These are phyloP conservation scores for Harpagifer antarcticus DNA, from an alignment of 2,797 vertebrate species.

Conservation along the genomic window DNA sequence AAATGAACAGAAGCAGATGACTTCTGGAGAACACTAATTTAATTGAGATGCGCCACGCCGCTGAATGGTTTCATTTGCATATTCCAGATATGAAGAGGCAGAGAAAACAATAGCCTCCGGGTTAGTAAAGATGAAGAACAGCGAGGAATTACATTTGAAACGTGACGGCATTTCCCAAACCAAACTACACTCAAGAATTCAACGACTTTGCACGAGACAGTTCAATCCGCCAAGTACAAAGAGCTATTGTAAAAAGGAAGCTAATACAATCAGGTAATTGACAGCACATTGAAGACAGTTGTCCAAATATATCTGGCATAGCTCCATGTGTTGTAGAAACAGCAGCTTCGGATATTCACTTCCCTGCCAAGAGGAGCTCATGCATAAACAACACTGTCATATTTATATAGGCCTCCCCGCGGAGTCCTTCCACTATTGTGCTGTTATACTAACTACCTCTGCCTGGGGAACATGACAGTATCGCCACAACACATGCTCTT, in stretches of 20 bases:
- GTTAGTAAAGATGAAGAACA: slow-evolving; percentile 34
- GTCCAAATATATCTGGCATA: slow-evolving; percentile 61
- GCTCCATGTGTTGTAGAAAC: slow-evolving; percentile 55
- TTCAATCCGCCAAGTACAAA: slow-evolving; percentile 23
- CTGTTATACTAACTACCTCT: slow-evolving; percentile 76
- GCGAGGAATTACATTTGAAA: background rate
- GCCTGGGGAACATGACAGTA: slow-evolving; percentile 77
- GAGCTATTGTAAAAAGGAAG: slow-evolving; percentile 34
- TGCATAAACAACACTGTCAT: slow-evolving; percentile 83
- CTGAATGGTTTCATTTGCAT: slow-evolving; percentile 44
- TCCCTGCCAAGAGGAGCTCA: slow-evolving; percentile 77
- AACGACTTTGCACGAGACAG: slow-evolving; percentile 32
- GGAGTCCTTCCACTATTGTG: slow-evolving; percentile 69
- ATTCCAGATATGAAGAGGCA: slow-evolving; percentile 11
- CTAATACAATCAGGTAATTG: slow-evolving; percentile 56
- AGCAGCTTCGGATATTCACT: slow-evolving; percentile 65
- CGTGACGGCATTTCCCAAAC: slow-evolving; percentile 21
- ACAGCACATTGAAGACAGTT: slow-evolving; percentile 47
- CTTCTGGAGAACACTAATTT: slow-evolving; percentile 40
- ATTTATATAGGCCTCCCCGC: slow-evolving; percentile 76
- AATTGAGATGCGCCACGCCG: slow-evolving; percentile 42
- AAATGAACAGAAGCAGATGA: slow-evolving; percentile 42
- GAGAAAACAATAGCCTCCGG: slow-evolving; percentile 10
- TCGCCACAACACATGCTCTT: slow-evolving; percentile 81
- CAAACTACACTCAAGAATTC: slow-evolving; percentile 13